Conservation (phyloP, 2,113 vertebrate genomes). For the Diphyllodes magnificus region DNA sequence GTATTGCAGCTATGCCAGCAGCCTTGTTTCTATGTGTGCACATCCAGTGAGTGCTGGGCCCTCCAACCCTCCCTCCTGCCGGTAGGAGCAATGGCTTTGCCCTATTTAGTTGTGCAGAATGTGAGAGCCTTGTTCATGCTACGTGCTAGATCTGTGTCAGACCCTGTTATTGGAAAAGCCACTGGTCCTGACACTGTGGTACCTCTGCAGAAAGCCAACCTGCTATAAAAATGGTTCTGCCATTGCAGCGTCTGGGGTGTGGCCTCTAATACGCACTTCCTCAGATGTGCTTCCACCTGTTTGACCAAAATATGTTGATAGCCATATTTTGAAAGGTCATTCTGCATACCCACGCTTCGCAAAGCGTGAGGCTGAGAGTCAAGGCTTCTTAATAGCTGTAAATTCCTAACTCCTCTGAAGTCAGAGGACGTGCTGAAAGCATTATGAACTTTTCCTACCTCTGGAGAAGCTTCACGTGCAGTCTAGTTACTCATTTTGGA, state of each 20-base stretch:
- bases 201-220: conserved; percentile 49
- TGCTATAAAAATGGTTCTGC: not conserved
- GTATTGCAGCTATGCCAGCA: conserved; percentile 64
- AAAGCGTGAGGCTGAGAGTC: conserved; percentile 33
- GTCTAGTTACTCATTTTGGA: conserved; percentile 66
- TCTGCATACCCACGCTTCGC: conserved; percentile 23
- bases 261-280: not conserved
- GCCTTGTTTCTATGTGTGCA: conserved; percentile 71
- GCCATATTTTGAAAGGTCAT: conserved; percentile 10
- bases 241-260: not conserved
- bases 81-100: conserved; percentile 67
- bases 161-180: not conserved
- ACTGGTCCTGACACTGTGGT: conserved; percentile 18
- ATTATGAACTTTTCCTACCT: conserved; percentile 54
- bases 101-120: conserved; percentile 58
- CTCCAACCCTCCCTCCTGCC: conserved; percentile 64
- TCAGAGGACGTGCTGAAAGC: conserved; percentile 31
- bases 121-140: conserved; percentile 49
- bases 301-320: conserved; percentile 44
- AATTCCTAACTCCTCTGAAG: conserved; percentile 31
- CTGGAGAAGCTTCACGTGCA: conserved; percentile 74
- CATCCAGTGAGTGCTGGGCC: conserved; percentile 69
- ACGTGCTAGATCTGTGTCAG: conserved; percentile 17
- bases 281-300: conserved; percentile 13
- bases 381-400: conserved; percentile 48